A percentile compares a stretch with the other conserved stretches of the same genome.
phyloP scores from a whole-genome alignment of 2,113 vertebrate genomes.

The Poecile atricapillus region DNA sequence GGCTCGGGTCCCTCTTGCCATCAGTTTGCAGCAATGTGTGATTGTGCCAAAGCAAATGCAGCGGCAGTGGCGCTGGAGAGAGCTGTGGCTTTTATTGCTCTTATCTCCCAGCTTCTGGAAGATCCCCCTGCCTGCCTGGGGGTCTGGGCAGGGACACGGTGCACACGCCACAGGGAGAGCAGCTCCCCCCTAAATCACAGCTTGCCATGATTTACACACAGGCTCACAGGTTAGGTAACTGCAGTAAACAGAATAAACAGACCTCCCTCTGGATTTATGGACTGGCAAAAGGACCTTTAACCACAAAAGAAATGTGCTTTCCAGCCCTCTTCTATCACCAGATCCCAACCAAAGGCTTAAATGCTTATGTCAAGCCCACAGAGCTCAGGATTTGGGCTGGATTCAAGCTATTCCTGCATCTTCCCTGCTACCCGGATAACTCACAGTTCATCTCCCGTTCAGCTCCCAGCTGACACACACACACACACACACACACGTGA shows the following conservation, averaged over 20 bases:
- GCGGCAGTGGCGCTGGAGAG: neutral
- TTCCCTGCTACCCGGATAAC: neutral
- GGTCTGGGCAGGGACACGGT: constrained; percentile 20
- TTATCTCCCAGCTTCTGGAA: constrained; percentile 56
- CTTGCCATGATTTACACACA: constrained; percentile 66
- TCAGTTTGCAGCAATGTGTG: neutral
- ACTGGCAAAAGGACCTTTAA: constrained; percentile 68
- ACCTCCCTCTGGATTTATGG: constrained; percentile 70
- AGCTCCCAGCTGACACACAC: neutral
- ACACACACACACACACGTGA: neutral
- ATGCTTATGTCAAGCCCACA: constrained; percentile 34
- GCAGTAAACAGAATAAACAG: constrained; percentile 77
- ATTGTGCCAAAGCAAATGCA: neutral
- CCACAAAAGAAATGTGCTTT: constrained; percentile 44
- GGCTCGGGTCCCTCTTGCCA: neutral
- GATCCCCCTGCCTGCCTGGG: constrained; percentile 24
- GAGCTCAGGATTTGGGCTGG: neutral
- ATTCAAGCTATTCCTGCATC: constrained; percentile 8
- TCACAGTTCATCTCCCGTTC: neutral
- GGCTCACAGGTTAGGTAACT: constrained; percentile 70
- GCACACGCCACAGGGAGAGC: constrained; percentile 18
- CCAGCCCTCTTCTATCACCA: constrained; percentile 37
- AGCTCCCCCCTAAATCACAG: constrained; percentile 63
- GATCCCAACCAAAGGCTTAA: constrained; percentile 47
- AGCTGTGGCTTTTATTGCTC: neutral